These are phyloP conservation scores for Anser cygnoides DNA, from an alignment of 2,113 vertebrate species.

Conservation along the genomic window DNA sequence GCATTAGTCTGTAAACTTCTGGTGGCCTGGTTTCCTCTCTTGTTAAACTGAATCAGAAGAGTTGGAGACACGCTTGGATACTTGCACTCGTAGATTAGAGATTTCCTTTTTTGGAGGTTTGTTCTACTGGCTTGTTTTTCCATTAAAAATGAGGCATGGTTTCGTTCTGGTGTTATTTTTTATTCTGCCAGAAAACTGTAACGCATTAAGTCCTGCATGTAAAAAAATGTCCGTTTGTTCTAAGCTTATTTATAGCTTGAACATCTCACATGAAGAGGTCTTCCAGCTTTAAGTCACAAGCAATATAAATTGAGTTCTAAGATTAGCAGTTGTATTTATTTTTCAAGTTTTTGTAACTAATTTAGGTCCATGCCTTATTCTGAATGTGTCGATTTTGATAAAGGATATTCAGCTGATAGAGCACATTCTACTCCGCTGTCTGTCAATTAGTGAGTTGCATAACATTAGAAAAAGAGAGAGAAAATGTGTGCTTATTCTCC, in stretches of 20 bases:
- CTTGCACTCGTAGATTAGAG: slow-evolving; percentile 25
- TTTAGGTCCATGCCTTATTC: not conserved
- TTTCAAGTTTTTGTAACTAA: not conserved
- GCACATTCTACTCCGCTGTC: not conserved
- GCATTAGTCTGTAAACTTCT: slow-evolving; percentile 72
- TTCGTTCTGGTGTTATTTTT: slow-evolving; percentile 42
- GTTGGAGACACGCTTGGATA: slow-evolving; percentile 15
- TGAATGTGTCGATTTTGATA: slow-evolving; percentile 4
- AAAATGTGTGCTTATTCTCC: not conserved
- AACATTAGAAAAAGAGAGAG: not conserved
- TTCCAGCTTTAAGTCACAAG: slow-evolving; percentile 13
- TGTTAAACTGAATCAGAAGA: slow-evolving; percentile 29
- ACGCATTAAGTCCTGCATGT: slow-evolving; percentile 7
- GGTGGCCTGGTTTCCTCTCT: slow-evolving; percentile 65
- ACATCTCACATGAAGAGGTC: slow-evolving; percentile 22
- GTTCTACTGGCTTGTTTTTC: slow-evolving; percentile 6
- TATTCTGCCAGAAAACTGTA: slow-evolving; percentile 52
- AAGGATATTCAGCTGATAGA: not conserved
- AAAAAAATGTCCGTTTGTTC: slow-evolving; percentile 46
- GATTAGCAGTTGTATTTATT: slow-evolving; percentile 18
- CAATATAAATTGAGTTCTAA: slow-evolving; percentile 10
- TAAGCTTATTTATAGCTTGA: slow-evolving; percentile 58
- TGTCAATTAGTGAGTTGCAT: not conserved
- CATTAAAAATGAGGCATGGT: slow-evolving; percentile 7
- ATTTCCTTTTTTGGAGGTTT: slow-evolving; percentile 52